Conservation (phyloP, 2,113 vertebrate genomes). For the Muntiacus reevesi region DNA sequence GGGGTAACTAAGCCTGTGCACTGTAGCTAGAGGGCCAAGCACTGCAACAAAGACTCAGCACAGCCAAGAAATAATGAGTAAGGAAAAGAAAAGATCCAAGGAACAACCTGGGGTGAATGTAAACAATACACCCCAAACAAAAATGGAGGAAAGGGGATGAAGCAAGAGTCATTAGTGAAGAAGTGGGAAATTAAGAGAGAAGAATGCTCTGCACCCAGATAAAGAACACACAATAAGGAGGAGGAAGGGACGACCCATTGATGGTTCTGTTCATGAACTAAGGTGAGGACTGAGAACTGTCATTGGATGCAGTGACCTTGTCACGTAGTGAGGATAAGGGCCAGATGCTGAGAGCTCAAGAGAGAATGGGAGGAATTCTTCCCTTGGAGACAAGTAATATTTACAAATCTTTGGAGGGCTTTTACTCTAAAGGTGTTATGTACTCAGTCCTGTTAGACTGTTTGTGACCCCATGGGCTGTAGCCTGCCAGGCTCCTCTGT, state of each 20-base stretch:
- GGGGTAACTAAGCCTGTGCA: not conserved
- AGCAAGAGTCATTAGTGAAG: not conserved
- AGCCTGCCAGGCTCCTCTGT: not conserved
- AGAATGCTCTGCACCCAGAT: not conserved
- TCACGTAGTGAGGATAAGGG: not conserved
- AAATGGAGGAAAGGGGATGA: not conserved
- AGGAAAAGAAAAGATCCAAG: not conserved
- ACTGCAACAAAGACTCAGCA: not conserved
- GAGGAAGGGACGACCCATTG: fast-evolving
- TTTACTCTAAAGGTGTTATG: not conserved
- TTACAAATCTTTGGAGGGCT: not conserved
- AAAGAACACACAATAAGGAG: fast-evolving
- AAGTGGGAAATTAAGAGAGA: not conserved
- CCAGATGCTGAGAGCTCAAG: not conserved
- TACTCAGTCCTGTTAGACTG: not conserved
- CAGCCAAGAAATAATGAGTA: not conserved
- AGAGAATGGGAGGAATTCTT: not conserved
- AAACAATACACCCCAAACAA: not conserved
- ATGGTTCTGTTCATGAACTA: no score
- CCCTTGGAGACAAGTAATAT: not conserved
- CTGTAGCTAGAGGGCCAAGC: not conserved
- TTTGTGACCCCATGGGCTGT: not conserved
- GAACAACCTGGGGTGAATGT: not conserved
- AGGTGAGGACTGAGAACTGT: not conserved
- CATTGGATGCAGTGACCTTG: fast-evolving